Base-by-base conservation (phyloP, 2,113 vertebrate genomes). In the Triplophysa rosa region DNA sequence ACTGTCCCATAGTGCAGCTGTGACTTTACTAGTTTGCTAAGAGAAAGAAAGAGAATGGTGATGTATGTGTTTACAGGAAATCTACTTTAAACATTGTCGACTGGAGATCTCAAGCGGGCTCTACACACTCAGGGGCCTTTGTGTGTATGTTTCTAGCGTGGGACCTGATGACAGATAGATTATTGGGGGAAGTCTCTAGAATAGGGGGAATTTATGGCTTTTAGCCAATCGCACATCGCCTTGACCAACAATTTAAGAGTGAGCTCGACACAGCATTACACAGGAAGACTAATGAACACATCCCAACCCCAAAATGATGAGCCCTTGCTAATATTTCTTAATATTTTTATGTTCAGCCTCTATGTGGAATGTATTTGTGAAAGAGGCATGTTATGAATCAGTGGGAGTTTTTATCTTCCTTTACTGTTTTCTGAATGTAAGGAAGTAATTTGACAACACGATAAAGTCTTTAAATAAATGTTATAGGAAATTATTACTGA, bases 111-210 rank as follows among this genome's bases (percentile, higher is more conserved):
- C 45, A 29, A 59, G 10, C 8, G 47, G 0, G 6, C 47, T 49
- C 33, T 6, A 37, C 33, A 37, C 33, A 19, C 59, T 37, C 24
- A 54, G 47, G 42, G 42, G 37, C 19, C 54, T 58, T 19, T 29
- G 40, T 47, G 71, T 29, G 29, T 54, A 29, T 72, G 52, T 72
- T 76, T 76, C 71, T 26, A 74, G 21, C 24, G 13, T 76, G 24
- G 40, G 61, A 49, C 1, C 33, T 33, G 45, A 29, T 49, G 42
- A 54, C 42, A 65, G 61, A 75, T 29, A 64, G 61, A 76, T 65
- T 76, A 65, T 49, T 8, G 45, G 45, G n/a, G 61, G 61, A 65
- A 65, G 19, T 65, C 61, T 76, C 45, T 24, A 23, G 24, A 52
- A 65, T 62, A 19, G 62, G 26, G 24, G 37, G 61, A 54, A 33